phyloP scores from a whole-genome alignment of 37 sponge, comb jelly and placozoan genomes.

The Geodia barretti region DNA sequence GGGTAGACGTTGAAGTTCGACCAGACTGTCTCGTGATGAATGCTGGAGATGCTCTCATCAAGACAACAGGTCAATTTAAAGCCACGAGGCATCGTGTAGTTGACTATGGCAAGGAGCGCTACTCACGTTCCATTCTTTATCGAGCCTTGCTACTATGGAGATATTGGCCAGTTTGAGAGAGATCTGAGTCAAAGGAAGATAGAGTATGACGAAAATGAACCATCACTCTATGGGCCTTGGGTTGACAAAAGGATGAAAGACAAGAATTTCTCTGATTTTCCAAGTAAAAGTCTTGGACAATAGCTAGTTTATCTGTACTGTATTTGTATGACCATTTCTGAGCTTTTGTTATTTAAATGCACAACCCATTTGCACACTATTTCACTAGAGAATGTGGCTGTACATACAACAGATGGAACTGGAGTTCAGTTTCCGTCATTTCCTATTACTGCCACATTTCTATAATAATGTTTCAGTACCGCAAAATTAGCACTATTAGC shows the following conservation, averaged over 20 bases:
- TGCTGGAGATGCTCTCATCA: constrained; percentile 32
- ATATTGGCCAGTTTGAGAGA: neutral
- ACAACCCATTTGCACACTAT: too few relatives aligned
- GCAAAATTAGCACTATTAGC: too few relatives aligned
- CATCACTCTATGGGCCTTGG: neutral
- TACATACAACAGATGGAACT: too few relatives aligned
- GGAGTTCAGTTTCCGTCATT: too few relatives aligned
- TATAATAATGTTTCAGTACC: too few relatives aligned
- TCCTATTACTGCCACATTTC: too few relatives aligned
- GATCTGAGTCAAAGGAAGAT: neutral
- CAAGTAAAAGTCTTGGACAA: too few relatives aligned
- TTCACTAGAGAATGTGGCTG: too few relatives aligned
- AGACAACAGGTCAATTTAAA: constrained; percentile 47
- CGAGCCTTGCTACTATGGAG: constrained; percentile 45
- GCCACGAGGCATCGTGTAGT: constrained; percentile 56
- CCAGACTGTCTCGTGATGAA: constrained; percentile 58
- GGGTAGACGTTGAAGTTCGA: constrained; percentile 39
- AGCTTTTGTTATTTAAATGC: too few relatives aligned
- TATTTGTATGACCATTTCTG: too few relatives aligned
- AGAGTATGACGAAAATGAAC: too few relatives aligned
- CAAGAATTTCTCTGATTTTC: neutral
- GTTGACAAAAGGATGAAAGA: neutral
- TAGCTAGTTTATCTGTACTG: too few relatives aligned
- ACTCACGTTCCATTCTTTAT: constrained; percentile 64
- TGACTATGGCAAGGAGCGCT: constrained; percentile 48